A percentile compares a stretch with the other conserved stretches of the same genome.
These are phyloP conservation scores for Sebastes elongatus DNA, from an alignment of 2,797 vertebrate species.

Conservation along the genomic window DNA sequence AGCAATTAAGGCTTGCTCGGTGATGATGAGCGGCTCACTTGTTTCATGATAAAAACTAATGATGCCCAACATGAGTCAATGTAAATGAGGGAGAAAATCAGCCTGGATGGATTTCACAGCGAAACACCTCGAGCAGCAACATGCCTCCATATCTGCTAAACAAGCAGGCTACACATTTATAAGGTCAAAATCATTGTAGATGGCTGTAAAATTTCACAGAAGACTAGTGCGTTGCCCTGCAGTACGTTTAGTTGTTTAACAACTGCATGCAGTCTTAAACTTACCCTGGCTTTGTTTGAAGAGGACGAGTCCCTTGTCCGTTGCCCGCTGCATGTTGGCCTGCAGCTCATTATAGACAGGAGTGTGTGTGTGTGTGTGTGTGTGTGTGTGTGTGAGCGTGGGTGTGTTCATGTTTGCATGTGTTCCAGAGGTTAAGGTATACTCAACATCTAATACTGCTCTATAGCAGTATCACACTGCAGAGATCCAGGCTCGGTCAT, in stretches of 20 bases:
- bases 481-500: background rate
- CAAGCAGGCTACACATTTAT: conserved; percentile 55
- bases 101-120: background rate
- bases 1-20: background rate
- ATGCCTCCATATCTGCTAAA: conserved; percentile 36
- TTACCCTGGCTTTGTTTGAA: conserved; percentile 18
- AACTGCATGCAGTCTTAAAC: conserved; percentile 26
- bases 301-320: background rate
- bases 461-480: too few relatives aligned
- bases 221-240: conserved; percentile 53
- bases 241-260: conserved; percentile 51
- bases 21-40: background rate
- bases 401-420: too few relatives aligned
- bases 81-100: conserved; percentile 19
- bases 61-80: background rate
- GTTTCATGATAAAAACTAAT: background rate
- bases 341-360: background rate
- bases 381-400: background rate
- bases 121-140: background rate
- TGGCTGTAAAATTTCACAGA: conserved; percentile 73
- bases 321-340: background rate
- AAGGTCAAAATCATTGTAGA: conserved; percentile 68
- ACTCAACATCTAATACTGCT: too few relatives aligned
- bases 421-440: too few relatives aligned
- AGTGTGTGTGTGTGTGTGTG: background rate